Conservation (phyloP, 2,888 invertebrate species). For the Synergus laeviventris region DNA sequence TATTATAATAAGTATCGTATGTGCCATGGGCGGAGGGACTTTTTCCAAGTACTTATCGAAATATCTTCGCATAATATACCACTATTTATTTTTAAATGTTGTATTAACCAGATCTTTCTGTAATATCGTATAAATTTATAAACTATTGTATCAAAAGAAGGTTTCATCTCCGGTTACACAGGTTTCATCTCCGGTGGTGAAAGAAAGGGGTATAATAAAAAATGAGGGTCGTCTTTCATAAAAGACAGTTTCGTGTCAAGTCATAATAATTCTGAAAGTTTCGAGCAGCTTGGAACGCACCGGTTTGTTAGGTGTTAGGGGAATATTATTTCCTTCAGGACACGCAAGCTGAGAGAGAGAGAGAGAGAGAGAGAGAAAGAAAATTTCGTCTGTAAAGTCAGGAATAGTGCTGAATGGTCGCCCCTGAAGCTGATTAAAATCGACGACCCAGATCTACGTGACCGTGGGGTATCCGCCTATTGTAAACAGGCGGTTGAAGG, state of each 20-base stretch:
- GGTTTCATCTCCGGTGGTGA: background rate
- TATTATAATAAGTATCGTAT: too few species aligned
- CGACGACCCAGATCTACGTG: slow-evolving; percentile 72
- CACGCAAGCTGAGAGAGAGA: background rate
- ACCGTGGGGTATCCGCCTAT: slow-evolving; percentile 61
- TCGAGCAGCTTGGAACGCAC: background rate
- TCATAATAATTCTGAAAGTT: slow-evolving; percentile 14
- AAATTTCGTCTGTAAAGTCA: slow-evolving; percentile 42
- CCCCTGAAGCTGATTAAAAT: slow-evolving; percentile 71
- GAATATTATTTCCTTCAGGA: background rate
- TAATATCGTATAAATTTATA: too few species aligned
- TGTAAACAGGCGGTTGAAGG: slow-evolving; percentile 71
- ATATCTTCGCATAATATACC: too few species aligned
- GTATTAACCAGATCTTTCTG: too few species aligned
- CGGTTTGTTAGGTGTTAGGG: background rate
- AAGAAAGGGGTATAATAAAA: background rate
- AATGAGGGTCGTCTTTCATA: background rate
- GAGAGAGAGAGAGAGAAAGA: too few species aligned
- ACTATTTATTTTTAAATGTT: too few species aligned
- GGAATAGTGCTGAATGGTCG: slow-evolving; percentile 64
- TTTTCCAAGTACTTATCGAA: too few species aligned
- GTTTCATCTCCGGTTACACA: background rate
- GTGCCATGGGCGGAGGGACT: too few species aligned
- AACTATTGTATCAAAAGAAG: too few species aligned
- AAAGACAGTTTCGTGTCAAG: slow-evolving; percentile 20